Evolutionary conservation across 2,797 vertebrate genomes (phyloP).

Genomic region (Pseudochirops corinnae): DNA sequence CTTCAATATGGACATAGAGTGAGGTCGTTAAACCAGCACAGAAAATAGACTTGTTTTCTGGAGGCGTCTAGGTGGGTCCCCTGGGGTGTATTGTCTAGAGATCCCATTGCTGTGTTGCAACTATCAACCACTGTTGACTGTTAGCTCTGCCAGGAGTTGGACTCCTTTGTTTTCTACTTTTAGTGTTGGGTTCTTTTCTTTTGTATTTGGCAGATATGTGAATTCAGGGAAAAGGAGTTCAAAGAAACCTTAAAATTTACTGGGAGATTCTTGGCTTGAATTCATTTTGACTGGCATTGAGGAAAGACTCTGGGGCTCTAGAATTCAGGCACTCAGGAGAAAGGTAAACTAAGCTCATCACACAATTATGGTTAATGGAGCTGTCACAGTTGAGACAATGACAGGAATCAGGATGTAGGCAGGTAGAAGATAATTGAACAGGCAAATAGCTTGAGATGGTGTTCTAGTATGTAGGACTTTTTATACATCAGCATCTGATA

Average conservation of each 20-base stretch:
- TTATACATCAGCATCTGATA: background rate
- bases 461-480: background rate
- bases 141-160: background rate
- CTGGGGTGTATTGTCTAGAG: background rate
- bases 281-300: background rate
- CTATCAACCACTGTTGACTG: background rate
- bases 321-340: background rate
- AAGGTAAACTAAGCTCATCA: background rate
- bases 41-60: background rate
- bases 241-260: background rate
- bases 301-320: background rate
- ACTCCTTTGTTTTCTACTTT: background rate
- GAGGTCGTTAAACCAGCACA: rapidly evolving
- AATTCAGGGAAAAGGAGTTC: background rate
- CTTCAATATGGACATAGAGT: background rate
- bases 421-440: background rate
- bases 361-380: background rate
- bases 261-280: background rate
- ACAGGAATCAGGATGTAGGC: background rate
- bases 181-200: background rate
- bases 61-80: background rate
- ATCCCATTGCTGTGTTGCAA: background rate
- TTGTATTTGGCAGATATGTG: background rate
- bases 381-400: background rate
- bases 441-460: background rate